Evolutionary conservation across 2,888 invertebrate genomes (phyloP).

Genomic region (Amiota minor): DNA sequence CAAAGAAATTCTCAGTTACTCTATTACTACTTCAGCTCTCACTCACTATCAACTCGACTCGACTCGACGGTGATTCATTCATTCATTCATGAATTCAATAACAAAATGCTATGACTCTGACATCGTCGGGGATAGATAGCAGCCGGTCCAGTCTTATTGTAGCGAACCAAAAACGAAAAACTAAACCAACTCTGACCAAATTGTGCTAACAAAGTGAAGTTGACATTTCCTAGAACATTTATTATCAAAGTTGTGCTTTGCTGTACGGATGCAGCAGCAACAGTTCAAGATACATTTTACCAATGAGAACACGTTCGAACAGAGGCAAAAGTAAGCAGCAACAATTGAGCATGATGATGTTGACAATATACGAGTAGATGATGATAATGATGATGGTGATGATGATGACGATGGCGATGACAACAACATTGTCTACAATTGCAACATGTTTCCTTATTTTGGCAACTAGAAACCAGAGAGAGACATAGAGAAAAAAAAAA

Average conservation of each 20-base stretch:
- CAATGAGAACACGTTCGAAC: slow-evolving; percentile 12
- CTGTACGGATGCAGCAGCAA: neutral
- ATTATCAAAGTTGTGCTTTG: neutral
- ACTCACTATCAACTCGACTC: neutral
- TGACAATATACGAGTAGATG: slow-evolving; percentile 7
- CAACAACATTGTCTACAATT: slow-evolving; percentile 17
- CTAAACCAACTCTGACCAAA: neutral
- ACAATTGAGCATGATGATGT: slow-evolving; percentile 38
- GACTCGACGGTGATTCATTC: neutral
- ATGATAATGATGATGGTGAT: slow-evolving; percentile 7
- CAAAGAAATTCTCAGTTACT: neutral
- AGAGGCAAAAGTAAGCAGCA: neutral
- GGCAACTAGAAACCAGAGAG: neutral
- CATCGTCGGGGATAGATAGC: neutral
- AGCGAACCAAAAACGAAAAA: neutral
- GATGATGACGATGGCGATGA: slow-evolving; percentile 7
- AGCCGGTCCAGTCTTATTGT: neutral
- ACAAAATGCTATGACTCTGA: neutral
- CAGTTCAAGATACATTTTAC: slow-evolving; percentile 15
- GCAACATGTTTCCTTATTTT: slow-evolving; percentile 23
- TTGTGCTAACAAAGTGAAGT: slow-evolving; percentile 18
- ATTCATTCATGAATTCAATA: slow-evolving; percentile 25
- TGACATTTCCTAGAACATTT: slow-evolving; percentile 22
- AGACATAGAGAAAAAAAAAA: neutral
- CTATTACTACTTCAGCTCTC: neutral